Conservation (phyloP, 2,113 vertebrate genomes). For the Phocoena phocoena region DNA sequence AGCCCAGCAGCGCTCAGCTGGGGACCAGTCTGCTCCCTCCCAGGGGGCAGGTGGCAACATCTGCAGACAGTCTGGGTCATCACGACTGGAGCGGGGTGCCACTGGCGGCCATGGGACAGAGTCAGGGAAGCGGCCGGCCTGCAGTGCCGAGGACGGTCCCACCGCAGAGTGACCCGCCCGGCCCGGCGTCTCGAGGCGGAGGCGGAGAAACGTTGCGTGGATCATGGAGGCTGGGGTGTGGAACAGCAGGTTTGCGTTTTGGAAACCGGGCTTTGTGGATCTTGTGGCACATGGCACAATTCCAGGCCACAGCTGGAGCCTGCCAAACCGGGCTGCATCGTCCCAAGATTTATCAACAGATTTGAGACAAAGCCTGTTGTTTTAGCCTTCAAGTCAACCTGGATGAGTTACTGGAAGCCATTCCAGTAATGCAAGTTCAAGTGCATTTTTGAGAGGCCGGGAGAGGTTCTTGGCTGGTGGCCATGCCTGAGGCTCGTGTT, state of each 20-base stretch:
- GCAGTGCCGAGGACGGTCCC: fast-evolving
- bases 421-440: neutral
- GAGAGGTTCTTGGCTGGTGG: neutral
- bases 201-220: fast-evolving
- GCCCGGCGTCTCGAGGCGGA: fast-evolving
- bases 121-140: neutral
- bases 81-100: neutral
- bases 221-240: fast-evolving
- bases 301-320: neutral
- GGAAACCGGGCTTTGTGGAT: neutral
- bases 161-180: fast-evolving
- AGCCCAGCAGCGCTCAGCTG: neutral
- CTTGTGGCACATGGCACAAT: neutral
- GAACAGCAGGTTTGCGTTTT: fast-evolving
- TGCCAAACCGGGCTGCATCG: fast-evolving
- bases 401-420: neutral
- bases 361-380: neutral
- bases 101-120: fast-evolving
- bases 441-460: fast-evolving
- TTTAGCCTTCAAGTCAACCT: neutral
- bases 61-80: neutral
- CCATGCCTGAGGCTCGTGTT: fast-evolving
- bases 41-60: fast-evolving
- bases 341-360: neutral
- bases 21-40: neutral